Base-by-base conservation (phyloP, 2,797 vertebrate species). In the Cossypha dichroa region DNA sequence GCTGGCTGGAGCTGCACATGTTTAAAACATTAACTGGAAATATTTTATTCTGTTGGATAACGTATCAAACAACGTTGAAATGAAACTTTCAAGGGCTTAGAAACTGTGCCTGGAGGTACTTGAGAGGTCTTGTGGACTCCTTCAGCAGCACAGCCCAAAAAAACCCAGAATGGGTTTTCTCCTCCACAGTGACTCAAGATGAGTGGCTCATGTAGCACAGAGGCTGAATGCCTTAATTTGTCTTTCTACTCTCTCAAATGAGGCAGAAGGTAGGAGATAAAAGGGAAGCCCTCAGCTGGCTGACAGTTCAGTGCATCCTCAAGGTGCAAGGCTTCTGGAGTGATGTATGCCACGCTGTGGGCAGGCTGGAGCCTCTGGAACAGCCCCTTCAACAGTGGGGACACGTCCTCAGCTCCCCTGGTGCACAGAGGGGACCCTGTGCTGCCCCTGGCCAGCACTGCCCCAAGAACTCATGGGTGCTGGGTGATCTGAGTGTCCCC, bases 21-120 rank as follows among this genome's bases (percentile, higher is more conserved):
- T 94, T 96, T 96, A 93, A 96, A 97, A 96, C 85, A 95, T 96
- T 82, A 73, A 94, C 51, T 60, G 80, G 90, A 94, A 94, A 96
- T 96, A 88, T 92, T 96, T 96, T 93, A 96, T 96, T 96, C 95
- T 74, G 76, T 96, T 96, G 96, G 95, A 96, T 94, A 96, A 79
- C 28, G 2, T 94, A 97, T 94, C 96, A 97, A 96, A 94, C 85
- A 93, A 94, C 77, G 67, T 5, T 25, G 90, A 55, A 76, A 86
- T 54, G 79, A 95, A 95, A 94, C 77, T 96, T 96, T 82, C 79
- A 96, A 86, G 93, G 85, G 85, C 85, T 94, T 67, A 21, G 91
- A 88, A 94, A 86, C 40, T 76, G 70, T 73, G 94, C 85, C 91
- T 88, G 85, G 55, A 94, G 89, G 85, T 93, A 90, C 79, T 56